phyloP scores from a whole-genome alignment of 1,140 invertebrate species.

The Zaprionus vittiger region DNA sequence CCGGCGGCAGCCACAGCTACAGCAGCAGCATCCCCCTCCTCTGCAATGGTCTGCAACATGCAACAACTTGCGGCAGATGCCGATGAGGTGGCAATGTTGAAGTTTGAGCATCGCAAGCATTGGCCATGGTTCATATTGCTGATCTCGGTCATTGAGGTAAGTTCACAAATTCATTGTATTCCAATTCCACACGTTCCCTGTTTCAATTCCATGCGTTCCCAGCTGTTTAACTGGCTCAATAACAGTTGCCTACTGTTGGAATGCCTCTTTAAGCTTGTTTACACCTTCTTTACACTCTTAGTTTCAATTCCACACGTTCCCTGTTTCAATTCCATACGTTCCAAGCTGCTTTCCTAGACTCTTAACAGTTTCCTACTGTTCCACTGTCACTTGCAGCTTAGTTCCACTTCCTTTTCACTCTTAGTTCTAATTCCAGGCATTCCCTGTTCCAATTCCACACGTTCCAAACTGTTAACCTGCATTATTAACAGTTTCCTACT shows the following conservation, averaged over 20 bases:
- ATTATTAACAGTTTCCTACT: no score
- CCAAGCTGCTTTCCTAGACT: not conserved
- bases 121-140: slow-evolving; percentile 93
- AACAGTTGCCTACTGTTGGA: no score
- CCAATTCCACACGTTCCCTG: not conserved
- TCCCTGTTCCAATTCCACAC: not conserved
- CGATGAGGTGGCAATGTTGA: slow-evolving; percentile 62
- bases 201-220: not conserved
- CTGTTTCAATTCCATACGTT: not conserved
- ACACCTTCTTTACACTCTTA: no score
- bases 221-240: no score
- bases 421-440: no score
- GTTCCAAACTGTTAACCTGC: no score
- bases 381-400: not conserved
- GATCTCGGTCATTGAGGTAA: slow-evolving; percentile 94
- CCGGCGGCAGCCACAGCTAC: slow-evolving; percentile 29
- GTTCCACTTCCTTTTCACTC: not conserved
- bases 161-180: slow-evolving; percentile 37
- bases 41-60: slow-evolving; percentile 22
- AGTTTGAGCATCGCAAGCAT: slow-evolving; percentile 73
- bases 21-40: slow-evolving; percentile 18
- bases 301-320: not conserved
- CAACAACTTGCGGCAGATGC: slow-evolving; percentile 8
- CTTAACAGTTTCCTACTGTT: not conserved
- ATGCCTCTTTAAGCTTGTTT: no score